A percentile compares a stretch with the other conserved stretches of the same genome.
These are phyloP conservation scores for Batillaria attramentaria DNA, from an alignment of 1,140 invertebrate genomes.

Conservation along the genomic window DNA sequence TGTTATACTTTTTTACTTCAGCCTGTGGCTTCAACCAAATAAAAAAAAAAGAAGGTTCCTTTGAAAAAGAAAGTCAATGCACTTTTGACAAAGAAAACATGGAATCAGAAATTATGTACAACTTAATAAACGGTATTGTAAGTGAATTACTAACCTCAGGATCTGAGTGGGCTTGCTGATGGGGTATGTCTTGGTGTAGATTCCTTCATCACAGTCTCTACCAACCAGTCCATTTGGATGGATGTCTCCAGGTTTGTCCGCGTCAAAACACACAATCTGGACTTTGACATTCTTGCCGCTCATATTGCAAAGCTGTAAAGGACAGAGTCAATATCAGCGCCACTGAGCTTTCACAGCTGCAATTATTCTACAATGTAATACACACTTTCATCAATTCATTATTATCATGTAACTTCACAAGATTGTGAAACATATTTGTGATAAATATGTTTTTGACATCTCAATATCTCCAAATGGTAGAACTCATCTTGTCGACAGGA, in stretches of 20 bases:
- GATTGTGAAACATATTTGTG: background rate
- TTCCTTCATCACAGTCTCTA: constrained; percentile 37
- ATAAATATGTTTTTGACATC: background rate
- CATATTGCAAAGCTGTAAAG: constrained; percentile 33
- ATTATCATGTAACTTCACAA: background rate
- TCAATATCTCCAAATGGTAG: background rate
- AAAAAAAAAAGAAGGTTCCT: no score
- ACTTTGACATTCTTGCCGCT: constrained; percentile 36
- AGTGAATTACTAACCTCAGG: no score
- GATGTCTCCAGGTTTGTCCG: constrained; percentile 36
- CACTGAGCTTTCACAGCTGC: no score
- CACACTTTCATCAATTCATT: background rate
- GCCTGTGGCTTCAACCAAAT: no score
- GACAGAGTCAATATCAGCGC: background rate
- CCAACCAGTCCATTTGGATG: constrained; percentile 41
- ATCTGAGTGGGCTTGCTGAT: constrained; percentile 30
- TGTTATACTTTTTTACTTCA: no score
- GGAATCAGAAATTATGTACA: background rate
- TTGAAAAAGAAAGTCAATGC: no score
- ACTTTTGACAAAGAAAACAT: no score
- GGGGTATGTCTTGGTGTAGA: constrained; percentile 36
- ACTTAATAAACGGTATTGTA: background rate
- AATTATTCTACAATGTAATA: background rate
- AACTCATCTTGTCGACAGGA: background rate
- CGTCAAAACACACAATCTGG: constrained; percentile 41